Evolutionary conservation across 2,797 vertebrate genomes (phyloP).

Genomic region (Rhabdomys pumilio): DNA sequence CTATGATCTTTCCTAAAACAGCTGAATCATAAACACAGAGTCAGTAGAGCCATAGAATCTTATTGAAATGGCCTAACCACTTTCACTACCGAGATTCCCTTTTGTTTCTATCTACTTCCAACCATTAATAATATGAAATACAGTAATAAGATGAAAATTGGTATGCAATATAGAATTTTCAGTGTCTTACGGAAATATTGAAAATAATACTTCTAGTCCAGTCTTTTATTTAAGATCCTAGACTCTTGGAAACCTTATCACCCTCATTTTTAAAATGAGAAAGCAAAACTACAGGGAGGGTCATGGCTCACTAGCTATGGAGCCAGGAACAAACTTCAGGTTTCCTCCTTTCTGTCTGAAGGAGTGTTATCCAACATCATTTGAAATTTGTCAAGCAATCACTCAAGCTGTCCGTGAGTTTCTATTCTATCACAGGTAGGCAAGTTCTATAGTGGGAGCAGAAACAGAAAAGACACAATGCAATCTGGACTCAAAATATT

Average conservation of each 20-base stretch:
- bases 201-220: slow-evolving; percentile 71
- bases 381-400: slow-evolving; percentile 3
- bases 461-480: slow-evolving; percentile 23
- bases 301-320: slow-evolving; percentile 32
- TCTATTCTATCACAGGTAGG: neutral
- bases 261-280: slow-evolving; percentile 68
- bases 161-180: slow-evolving; percentile 62
- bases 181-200: slow-evolving; percentile 62
- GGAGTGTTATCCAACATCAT: neutral
- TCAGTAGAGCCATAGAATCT: neutral
- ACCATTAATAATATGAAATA: slow-evolving; percentile 67
- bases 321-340: neutral
- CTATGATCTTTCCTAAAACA: neutral
- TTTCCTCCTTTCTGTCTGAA: slow-evolving; percentile 46
- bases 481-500: slow-evolving; percentile 53
- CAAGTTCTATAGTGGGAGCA: neutral
- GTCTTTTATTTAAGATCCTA: slow-evolving; percentile 65
- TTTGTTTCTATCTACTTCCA: slow-evolving; percentile 13
- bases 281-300: slow-evolving; percentile 61
- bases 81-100: slow-evolving; percentile 49
- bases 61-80: slow-evolving; percentile 38
- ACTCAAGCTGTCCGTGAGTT: slow-evolving; percentile 27
- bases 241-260: slow-evolving; percentile 69
- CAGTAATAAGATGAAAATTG: slow-evolving; percentile 32
- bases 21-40: slow-evolving; percentile 38